Conservation (phyloP, 2,113 vertebrate genomes). For the Halichoeres trimaculatus region DNA sequence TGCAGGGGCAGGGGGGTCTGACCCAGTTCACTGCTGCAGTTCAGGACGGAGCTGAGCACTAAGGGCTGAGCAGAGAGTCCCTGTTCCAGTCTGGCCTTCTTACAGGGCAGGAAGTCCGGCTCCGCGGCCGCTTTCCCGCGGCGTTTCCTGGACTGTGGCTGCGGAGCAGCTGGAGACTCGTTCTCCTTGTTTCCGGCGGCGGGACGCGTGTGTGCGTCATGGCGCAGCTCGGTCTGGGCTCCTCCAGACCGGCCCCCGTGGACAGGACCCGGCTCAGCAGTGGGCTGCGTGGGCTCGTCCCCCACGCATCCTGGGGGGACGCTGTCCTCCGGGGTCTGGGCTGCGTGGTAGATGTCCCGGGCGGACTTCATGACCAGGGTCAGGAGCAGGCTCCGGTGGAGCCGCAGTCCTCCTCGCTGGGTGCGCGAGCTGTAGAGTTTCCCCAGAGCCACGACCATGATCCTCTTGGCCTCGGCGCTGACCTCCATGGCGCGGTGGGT, state of each 20-base stretch:
- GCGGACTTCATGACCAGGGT: constrained; percentile 74
- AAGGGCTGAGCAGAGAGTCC: constrained; percentile 7
- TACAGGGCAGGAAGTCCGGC: constrained; percentile 72
- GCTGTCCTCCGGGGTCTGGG: constrained; percentile 39
- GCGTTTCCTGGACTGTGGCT: constrained; percentile 61
- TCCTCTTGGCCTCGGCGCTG: constrained; percentile 75
- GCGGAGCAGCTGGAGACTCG: neutral
- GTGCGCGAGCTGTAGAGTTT: constrained; percentile 74
- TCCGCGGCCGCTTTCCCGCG: constrained; percentile 54
- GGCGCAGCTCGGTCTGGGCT: neutral
- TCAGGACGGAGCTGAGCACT: constrained; percentile 32
- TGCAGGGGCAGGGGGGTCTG: constrained; percentile 53
- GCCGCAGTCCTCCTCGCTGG: constrained; percentile 71
- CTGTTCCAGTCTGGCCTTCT: constrained; percentile 66
- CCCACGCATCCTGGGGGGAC: neutral
- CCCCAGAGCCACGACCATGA: constrained; percentile 74
- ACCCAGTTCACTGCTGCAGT: constrained; percentile 52
- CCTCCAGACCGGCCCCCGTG: neutral
- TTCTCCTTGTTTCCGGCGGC: constrained; percentile 54
- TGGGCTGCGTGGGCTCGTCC: neutral
- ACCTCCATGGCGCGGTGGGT: constrained; percentile 69
- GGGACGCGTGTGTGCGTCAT: neutral
- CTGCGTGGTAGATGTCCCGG: constrained; percentile 72
- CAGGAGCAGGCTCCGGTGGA: constrained; percentile 74
- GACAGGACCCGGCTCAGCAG: neutral